A percentile compares a stretch with the other conserved stretches of the same genome.
These are phyloP conservation scores for Artibeus lituratus DNA, from an alignment of 2,797 vertebrate genomes.

Conservation along the genomic window DNA sequence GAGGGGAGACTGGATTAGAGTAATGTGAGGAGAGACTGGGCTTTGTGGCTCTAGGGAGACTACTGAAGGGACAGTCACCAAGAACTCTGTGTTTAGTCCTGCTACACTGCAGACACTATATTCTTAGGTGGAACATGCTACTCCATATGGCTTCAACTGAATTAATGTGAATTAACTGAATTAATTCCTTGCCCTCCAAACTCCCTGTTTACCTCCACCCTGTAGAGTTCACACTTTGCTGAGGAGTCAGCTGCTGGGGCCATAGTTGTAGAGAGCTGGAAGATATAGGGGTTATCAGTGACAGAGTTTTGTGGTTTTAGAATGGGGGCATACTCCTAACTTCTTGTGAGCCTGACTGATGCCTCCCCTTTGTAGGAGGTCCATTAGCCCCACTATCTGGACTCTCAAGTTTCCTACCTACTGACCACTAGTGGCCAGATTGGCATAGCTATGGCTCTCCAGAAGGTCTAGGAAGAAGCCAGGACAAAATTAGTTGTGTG, in stretches of 20 bases:
- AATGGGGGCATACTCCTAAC: background rate
- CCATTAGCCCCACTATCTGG: background rate
- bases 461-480: background rate
- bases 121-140: background rate
- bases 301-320: background rate
- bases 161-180: background rate
- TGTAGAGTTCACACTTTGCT: background rate
- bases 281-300: background rate
- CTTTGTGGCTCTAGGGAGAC: background rate
- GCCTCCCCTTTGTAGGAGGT: background rate
- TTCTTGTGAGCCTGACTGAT: background rate
- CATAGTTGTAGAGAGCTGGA: background rate
- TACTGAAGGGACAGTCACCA: background rate
- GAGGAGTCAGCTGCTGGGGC: background rate
- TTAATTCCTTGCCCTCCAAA: background rate
- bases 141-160: no score
- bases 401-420: background rate
- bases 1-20: background rate
- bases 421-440: background rate
- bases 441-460: background rate
- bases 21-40: background rate
- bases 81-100: background rate
- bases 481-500: background rate
- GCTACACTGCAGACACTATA: background rate
- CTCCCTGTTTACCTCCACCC: background rate